Evolutionary conservation across 2,797 vertebrate species (phyloP).

Genomic region (Paratrypauchen microcephalus): DNA sequence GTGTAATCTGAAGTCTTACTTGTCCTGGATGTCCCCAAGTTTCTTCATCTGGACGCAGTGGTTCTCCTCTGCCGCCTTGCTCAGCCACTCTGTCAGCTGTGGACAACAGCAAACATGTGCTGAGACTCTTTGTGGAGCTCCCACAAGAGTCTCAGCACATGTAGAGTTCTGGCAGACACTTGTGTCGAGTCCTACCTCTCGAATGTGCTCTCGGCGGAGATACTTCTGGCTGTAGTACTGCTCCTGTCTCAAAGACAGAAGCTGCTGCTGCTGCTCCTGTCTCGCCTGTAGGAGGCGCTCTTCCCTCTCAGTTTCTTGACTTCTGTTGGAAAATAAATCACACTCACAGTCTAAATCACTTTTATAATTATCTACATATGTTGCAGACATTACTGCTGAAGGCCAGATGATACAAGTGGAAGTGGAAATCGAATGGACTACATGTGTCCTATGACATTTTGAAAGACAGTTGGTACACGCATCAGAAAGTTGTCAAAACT

Average conservation of each 20-base stretch:
- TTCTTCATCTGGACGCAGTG: slow-evolving; percentile 93
- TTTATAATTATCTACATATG: neutral
- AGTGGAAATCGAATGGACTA: too few species aligned
- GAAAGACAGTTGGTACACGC: too few species aligned
- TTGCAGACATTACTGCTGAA: too few species aligned
- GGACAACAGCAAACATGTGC: slow-evolving; percentile 24
- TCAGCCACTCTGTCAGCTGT: slow-evolving; percentile 93
- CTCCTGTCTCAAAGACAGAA: slow-evolving; percentile 92
- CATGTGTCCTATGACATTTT: too few species aligned
- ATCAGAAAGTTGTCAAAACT: too few species aligned
- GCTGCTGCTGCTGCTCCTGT: slow-evolving; percentile 93
- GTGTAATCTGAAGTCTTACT: slow-evolving; percentile 74
- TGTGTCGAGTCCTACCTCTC: slow-evolving; percentile 79
- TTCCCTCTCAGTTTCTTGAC: slow-evolving; percentile 84
- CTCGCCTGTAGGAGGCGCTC: slow-evolving; percentile 89
- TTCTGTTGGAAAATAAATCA: slow-evolving; percentile 62
- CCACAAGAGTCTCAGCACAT: too few species aligned
- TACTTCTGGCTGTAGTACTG: slow-evolving; percentile 98
- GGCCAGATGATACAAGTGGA: neutral
- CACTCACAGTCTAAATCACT: neutral
- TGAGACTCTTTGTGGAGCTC: neutral
- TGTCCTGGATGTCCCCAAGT: slow-evolving; percentile 94
- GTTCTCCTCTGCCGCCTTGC: slow-evolving; percentile 88
- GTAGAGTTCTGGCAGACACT: neutral
- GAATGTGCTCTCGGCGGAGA: slow-evolving; percentile 94